Base-by-base conservation (phyloP, 2,888 invertebrate genomes). In the Eubasilissa splendida region DNA sequence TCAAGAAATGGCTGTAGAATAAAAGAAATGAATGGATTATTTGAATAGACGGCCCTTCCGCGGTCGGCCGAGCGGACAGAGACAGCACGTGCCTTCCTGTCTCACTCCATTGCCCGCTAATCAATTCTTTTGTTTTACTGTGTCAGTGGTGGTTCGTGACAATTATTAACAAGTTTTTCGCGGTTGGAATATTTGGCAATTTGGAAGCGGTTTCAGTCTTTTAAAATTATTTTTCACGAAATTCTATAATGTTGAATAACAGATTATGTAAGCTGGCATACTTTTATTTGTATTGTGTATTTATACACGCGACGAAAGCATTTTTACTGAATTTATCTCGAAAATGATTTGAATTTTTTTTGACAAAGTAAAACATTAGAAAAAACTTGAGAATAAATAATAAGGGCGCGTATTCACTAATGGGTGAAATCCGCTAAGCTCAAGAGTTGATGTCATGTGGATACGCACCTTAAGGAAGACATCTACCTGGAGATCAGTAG, bases 111-210 rank as follows among this genome's bases (percentile, higher is more conserved):
- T 50, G 68, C 8, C 12, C 12, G 52, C 68, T 14, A 68, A 68
- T 68, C 68, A n/a, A 68, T 50, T 68, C 68, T 52, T n/a, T 68
- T 68, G 68, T 68, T 50, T 68, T 68, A 52, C 31, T 42, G 66
- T 66, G 66, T 31, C 66, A 66, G 68, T 68, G 68, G 68, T 68
- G 52, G 68, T 12, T 50, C 50, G 68, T 14, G 68, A 12, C 68
- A 68, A n/a, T 58, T 58, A n/a, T 58, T 58, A 42, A 42, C 42
- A 42, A 42, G 42, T 58, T 11, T 11, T n/a, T 58, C 58, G 12
- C 58, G 58, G 58, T 58, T 58, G 58, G n/a, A n/a, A 9, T 7
- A 42, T 42, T 42, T 42, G 42, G 42, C 42, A 7, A 42, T 42
- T 42, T 7, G 4, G 4, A 42, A 42, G 42, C 7, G 42, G 4